Base-by-base conservation (phyloP, 2,113 vertebrate species). In the Phylloscopus trochiloides region DNA sequence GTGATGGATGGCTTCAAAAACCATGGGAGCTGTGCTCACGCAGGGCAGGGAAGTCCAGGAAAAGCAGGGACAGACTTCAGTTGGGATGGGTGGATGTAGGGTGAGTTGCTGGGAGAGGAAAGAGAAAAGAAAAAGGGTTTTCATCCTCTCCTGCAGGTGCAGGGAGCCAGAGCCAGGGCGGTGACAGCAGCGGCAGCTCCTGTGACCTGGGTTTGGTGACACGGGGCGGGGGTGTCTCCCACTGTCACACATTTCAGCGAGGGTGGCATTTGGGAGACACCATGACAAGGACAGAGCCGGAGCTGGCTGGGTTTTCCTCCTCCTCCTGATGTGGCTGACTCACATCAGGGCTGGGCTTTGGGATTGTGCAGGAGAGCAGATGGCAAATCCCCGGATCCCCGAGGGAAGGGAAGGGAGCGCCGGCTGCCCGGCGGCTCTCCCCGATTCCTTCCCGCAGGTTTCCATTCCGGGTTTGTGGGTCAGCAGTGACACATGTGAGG, bases 121-220 rank as follows among this genome's bases (percentile, higher is more conserved):
- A 43, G 83, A 62, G 74, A 16, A 42, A 43, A 25, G 34, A 12
- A 15, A 19, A 40, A 9, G 20, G 7, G 13, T 38, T 93, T 86
- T 28, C 42, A 17, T 36, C 24, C 11, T 51, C 14, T 65, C 8
- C 14, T 7, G 3, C 8, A 5, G 59, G 19, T 1, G 1, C 71
- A 36, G 47, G 42, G 55, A 74, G 47, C 17, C 51, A 29, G 45
- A 43, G 61, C 10, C 26, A 2, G 1, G 11, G 0, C 25, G 6
- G 71, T 42, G 71, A 19, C 51, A 65, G 81, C 42, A 29, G 47
- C 4, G 31, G 42, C 57, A 42, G 63, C 58, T 81, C 47, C 43
- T 0, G 1, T 51, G 89, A 7, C 36, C 3, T 0, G 5, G 42
- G 31, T 6, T 31, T 0, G 0, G 38, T 50, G 86, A 13, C 40